Percentiles rank a stretch among this genome's conserved stretches.
Conservation (phyloP, 2,888 invertebrate genomes). For the Amaurobius ferox region DNA sequence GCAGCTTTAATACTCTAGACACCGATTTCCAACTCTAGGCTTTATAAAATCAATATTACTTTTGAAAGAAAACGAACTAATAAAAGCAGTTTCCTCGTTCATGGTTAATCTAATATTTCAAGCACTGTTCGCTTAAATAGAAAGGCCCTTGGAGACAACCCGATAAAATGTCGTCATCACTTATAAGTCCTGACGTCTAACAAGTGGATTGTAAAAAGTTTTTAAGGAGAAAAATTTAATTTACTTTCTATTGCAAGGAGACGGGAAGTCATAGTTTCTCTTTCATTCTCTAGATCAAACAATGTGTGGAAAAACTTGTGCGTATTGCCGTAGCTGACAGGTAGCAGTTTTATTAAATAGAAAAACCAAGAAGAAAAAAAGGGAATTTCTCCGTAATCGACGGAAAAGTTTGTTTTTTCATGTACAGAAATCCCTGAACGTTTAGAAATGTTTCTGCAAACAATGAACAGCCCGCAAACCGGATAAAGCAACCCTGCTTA, state of each 20-base stretch:
- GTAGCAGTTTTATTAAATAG: slow-evolving; percentile 55
- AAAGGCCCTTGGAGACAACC: slow-evolving; percentile 18
- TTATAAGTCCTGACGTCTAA: slow-evolving; percentile 29
- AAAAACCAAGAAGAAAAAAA: neutral
- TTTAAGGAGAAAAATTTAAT: slow-evolving; percentile 60
- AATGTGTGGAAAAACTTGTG: slow-evolving; percentile 19
- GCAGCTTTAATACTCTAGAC: neutral
- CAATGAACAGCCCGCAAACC: slow-evolving; percentile 24
- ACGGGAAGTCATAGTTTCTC: neutral
- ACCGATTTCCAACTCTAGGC: neutral
- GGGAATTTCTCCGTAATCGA: slow-evolving; percentile 36
- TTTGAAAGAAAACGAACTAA: slow-evolving; percentile 28
- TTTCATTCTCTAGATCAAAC: slow-evolving; percentile 18
- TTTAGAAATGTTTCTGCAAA: slow-evolving; percentile 48
- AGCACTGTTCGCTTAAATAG: slow-evolving; percentile 17
- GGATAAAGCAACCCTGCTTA: neutral
- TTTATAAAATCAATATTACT: slow-evolving; percentile 14
- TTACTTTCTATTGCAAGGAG: slow-evolving; percentile 28
- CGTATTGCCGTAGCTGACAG: slow-evolving; percentile 44
- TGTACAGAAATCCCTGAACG: slow-evolving; percentile 42
- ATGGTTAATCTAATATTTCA: slow-evolving; percentile 41
- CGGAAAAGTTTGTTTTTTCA: slow-evolving; percentile 43
- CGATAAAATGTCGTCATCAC: slow-evolving; percentile 30
- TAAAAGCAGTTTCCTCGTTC: slow-evolving; percentile 31
- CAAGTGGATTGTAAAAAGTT: slow-evolving; percentile 32